These are phyloP conservation scores for Frankliniella intonsa DNA, from an alignment of 2,888 invertebrate genomes.

Conservation along the genomic window DNA sequence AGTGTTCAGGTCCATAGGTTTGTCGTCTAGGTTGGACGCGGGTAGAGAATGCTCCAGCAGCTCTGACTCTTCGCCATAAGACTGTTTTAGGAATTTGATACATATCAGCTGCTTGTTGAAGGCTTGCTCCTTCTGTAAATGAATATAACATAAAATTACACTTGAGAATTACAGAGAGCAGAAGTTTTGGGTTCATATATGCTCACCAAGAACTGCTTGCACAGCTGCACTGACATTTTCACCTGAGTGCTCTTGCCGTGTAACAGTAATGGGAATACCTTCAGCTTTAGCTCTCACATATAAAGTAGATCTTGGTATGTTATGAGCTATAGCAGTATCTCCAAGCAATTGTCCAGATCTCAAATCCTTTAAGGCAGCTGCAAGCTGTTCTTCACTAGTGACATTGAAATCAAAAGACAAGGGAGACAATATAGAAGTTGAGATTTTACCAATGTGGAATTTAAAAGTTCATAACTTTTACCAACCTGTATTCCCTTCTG, in stretches of 20 bases:
- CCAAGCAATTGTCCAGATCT: slow-evolving; percentile 45
- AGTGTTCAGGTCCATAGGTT: slow-evolving; percentile 44
- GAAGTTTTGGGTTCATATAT: background rate
- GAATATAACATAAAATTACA: slow-evolving; percentile 1
- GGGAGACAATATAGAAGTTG: background rate
- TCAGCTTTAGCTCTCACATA: slow-evolving; percentile 47
- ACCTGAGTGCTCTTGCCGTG: slow-evolving; percentile 46
- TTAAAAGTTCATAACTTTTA: background rate
- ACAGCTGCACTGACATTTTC: slow-evolving; percentile 48
- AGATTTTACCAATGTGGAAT: background rate
- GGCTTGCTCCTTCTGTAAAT: slow-evolving; percentile 45
- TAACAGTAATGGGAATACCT: slow-evolving; percentile 45
- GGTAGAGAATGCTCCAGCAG: slow-evolving; percentile 41
- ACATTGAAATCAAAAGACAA: background rate
- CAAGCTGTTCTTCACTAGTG: slow-evolving; percentile 45
- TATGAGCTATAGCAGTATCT: slow-evolving; percentile 45
- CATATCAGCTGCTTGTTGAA: slow-evolving; percentile 47
- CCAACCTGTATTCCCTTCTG: slow-evolving; percentile 9
- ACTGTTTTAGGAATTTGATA: slow-evolving; percentile 49
- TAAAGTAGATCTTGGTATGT: slow-evolving; percentile 48
- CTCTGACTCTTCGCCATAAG: slow-evolving; percentile 48
- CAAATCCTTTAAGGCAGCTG: slow-evolving; percentile 46
- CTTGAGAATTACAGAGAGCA: background rate
- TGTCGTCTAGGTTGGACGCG: slow-evolving; percentile 42
- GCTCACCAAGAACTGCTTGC: slow-evolving; percentile 45